Evolutionary conservation across 2,888 invertebrate genomes (phyloP).

Genomic region (Tridacna crocea): DNA sequence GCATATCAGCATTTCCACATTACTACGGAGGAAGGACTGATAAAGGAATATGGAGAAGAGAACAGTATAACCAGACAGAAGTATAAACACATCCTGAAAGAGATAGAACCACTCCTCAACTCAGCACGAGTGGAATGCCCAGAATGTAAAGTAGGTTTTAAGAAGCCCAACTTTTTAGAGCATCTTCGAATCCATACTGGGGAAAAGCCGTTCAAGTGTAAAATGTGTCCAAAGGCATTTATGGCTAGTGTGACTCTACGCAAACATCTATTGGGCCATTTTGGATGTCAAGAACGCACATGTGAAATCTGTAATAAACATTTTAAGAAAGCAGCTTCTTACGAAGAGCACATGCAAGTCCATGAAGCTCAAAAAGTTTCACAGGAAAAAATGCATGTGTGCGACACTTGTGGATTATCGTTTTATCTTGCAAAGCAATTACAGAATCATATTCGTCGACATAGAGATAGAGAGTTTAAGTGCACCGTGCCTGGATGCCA

Average conservation of each 20-base stretch:
- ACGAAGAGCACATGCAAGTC: constrained; percentile 70
- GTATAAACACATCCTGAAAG: constrained; percentile 64
- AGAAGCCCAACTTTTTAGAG: constrained; percentile 74
- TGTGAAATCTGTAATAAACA: constrained; percentile 78
- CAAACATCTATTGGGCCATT: constrained; percentile 77
- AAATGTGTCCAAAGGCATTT: constrained; percentile 75
- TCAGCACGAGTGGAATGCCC: constrained; percentile 72
- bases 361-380: constrained; percentile 70
- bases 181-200: constrained; percentile 78
- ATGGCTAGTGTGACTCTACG: constrained; percentile 73
- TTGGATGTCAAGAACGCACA: constrained; percentile 70
- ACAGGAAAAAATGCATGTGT: constrained; percentile 91
- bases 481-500: constrained; percentile 93
- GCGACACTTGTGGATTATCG: constrained; percentile 93
- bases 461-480: constrained; percentile 87
- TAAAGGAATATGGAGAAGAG: constrained; percentile 56
- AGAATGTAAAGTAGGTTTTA: constrained; percentile 73
- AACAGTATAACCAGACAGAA: constrained; percentile 67
- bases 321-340: constrained; percentile 71
- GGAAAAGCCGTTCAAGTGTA: constrained; percentile 76
- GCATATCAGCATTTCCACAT: constrained; percentile 75
- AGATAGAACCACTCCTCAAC: constrained; percentile 63
- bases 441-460: constrained; percentile 88
- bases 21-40: constrained; percentile 71
- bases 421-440: constrained; percentile 87